A percentile compares a stretch with the other conserved stretches of the same genome.
phyloP scores from a whole-genome alignment of 2,113 vertebrate genomes.

The Nothoprocta pentlandii region DNA sequence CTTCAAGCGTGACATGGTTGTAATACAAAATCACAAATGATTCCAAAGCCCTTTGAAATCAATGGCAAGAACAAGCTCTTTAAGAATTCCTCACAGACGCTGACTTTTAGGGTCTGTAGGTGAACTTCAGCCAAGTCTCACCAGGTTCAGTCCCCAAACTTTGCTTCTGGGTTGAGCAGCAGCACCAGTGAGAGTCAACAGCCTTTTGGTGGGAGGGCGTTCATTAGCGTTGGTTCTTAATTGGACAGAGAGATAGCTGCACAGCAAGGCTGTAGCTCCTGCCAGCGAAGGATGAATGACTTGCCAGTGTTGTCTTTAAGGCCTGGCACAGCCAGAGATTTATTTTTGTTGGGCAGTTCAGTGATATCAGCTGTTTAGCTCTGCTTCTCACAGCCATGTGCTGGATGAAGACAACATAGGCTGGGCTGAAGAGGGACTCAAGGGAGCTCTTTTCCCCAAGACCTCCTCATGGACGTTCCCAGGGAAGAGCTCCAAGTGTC shows the following conservation, averaged over 20 bases:
- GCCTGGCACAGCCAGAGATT: not conserved
- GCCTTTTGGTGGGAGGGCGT: not conserved
- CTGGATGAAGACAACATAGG: not conserved
- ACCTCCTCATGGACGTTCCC: not conserved
- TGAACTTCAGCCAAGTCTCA: not conserved
- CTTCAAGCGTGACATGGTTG: not conserved
- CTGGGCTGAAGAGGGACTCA: not conserved
- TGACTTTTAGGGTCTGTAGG: not conserved
- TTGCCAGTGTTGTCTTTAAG: not conserved
- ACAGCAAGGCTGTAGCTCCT: not conserved
- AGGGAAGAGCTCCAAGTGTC: not conserved
- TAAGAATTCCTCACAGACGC: not conserved
- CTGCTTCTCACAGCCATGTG: not conserved
- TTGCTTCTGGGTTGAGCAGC: rapidly evolving
- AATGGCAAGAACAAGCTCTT: not conserved
- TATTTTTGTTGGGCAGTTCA: rapidly evolving
- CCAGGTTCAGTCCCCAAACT: rapidly evolving
- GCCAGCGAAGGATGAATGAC: not conserved
- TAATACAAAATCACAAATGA: not conserved
- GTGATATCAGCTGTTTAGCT: not conserved
- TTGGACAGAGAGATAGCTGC: not conserved
- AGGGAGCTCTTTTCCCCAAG: not conserved
- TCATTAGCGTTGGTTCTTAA: not conserved
- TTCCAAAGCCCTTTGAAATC: not conserved
- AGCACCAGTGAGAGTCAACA: rapidly evolving